Conservation (phyloP, 2,797 vertebrate genomes). For the Sciaenops ocellatus region DNA sequence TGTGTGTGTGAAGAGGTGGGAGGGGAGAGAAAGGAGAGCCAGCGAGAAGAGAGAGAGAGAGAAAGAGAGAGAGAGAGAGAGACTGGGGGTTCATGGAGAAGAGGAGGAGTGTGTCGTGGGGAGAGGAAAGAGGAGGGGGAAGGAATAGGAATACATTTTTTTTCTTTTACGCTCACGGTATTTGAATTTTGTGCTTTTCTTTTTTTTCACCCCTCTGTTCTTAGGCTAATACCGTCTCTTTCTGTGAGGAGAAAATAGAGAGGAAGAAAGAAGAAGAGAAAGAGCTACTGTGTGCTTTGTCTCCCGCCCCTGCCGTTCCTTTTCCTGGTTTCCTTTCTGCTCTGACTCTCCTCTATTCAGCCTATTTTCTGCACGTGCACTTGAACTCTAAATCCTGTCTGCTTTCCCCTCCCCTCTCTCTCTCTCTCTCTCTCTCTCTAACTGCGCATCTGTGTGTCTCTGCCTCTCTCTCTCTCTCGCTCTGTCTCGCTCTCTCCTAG, state of each 20-base stretch:
- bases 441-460: slow-evolving; percentile 74
- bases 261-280: slow-evolving; percentile 62
- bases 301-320: slow-evolving; percentile 69
- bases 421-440: slow-evolving; percentile 60
- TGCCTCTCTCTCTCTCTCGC: slow-evolving; percentile 60
- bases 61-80: slow-evolving; percentile 57
- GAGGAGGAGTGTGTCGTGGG: slow-evolving; percentile 82
- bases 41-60: slow-evolving; percentile 51
- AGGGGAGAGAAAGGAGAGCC: slow-evolving; percentile 80
- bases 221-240: slow-evolving; percentile 67
- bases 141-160: slow-evolving; percentile 79
- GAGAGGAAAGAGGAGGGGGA: slow-evolving; percentile 77
- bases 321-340: slow-evolving; percentile 82
- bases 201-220: slow-evolving; percentile 62
- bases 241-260: slow-evolving; percentile 43
- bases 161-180: slow-evolving; percentile 45
- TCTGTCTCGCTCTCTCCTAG: slow-evolving; percentile 55
- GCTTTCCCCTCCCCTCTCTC: slow-evolving; percentile 75
- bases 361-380: slow-evolving; percentile 87
- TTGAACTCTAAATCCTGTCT: slow-evolving; percentile 88
- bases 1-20: slow-evolving; percentile 81
- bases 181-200: slow-evolving; percentile 70
- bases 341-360: slow-evolving; percentile 79
- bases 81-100: slow-evolving; percentile 77
- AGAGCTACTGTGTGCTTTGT: slow-evolving; percentile 69